A percentile compares a stretch with the other conserved stretches of the same genome.
These are phyloP conservation scores for Zoanthus sociatus DNA, from an alignment of 92 coral and sea anemone species.

Conservation along the genomic window DNA sequence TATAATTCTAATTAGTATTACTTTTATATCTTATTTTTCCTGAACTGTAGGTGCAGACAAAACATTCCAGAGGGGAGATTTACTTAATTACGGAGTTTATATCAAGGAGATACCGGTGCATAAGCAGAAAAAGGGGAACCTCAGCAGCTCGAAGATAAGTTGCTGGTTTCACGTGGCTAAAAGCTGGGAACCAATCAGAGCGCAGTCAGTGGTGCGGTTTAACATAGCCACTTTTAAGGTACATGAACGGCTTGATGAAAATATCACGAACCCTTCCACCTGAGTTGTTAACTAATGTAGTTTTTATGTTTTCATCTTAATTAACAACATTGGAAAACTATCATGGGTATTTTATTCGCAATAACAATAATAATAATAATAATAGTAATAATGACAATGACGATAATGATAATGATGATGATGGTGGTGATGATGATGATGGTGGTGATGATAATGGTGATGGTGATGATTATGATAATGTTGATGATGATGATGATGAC, in stretches of 20 bases:
- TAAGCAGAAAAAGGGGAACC: slow-evolving; percentile 47
- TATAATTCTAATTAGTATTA: background rate
- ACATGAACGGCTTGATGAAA: background rate
- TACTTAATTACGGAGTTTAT: slow-evolving; percentile 49
- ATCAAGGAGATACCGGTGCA: slow-evolving; percentile 62
- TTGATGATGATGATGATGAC: too few species aligned
- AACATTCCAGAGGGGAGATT: slow-evolving; percentile 62
- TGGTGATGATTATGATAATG: too few species aligned
- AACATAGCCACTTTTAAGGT: slow-evolving; percentile 54
- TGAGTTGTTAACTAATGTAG: background rate
- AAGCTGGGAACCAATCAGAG: slow-evolving; percentile 52
- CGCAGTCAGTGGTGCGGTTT: slow-evolving; percentile 58
- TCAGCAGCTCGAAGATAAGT: slow-evolving; percentile 20
- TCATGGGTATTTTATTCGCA: too few species aligned
- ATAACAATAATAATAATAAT: too few species aligned
- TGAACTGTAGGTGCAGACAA: slow-evolving; percentile 55
- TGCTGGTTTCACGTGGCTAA: slow-evolving; percentile 58
- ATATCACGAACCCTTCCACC: background rate
- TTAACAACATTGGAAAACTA: too few species aligned
- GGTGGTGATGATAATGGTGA: too few species aligned
- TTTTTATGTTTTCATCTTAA: too few species aligned
- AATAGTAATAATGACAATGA: too few species aligned
- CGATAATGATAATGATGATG: too few species aligned
- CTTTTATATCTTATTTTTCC: background rate
- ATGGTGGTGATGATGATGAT: too few species aligned